Conservation (phyloP, 2,888 invertebrate genomes). For the Polyommatus iphigenia region DNA sequence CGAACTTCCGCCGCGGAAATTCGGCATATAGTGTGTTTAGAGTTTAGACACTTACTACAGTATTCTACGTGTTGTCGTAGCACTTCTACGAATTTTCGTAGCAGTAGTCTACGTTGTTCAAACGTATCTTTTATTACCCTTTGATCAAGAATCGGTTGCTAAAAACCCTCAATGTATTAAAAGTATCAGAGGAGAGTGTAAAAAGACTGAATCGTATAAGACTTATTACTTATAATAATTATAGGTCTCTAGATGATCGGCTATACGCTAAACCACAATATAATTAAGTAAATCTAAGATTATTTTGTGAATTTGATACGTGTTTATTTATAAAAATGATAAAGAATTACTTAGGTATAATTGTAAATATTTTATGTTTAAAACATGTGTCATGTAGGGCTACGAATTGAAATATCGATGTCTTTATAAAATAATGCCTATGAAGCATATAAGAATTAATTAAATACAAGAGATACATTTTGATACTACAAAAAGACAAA, state of each 20-base stretch:
- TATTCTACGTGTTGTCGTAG: background rate
- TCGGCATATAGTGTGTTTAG: too few relatives aligned
- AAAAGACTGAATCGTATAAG: slow-evolving; percentile 6
- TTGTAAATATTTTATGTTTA: background rate
- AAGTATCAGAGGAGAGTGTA: background rate
- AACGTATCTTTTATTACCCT: too few relatives aligned
- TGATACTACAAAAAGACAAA: too few relatives aligned
- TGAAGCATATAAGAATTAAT: too few relatives aligned
- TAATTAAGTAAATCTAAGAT: background rate
- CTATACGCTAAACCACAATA: background rate
- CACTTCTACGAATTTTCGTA: background rate
- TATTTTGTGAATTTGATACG: background rate
- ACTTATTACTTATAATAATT: background rate
- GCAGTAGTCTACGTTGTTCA: background rate
- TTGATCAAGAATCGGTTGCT: too few relatives aligned
- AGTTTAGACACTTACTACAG: too few relatives aligned
- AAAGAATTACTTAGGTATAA: background rate
- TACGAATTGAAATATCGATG: too few relatives aligned
- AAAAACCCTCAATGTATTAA: too few relatives aligned
- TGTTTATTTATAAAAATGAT: background rate
- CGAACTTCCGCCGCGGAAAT: too few relatives aligned
- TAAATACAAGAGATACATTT: too few relatives aligned
- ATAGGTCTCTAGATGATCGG: background rate
- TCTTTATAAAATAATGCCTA: too few relatives aligned
- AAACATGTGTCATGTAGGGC: too few relatives aligned